Base-by-base conservation (phyloP, 2,113 vertebrate species). In the Microcebus tavaratra region DNA sequence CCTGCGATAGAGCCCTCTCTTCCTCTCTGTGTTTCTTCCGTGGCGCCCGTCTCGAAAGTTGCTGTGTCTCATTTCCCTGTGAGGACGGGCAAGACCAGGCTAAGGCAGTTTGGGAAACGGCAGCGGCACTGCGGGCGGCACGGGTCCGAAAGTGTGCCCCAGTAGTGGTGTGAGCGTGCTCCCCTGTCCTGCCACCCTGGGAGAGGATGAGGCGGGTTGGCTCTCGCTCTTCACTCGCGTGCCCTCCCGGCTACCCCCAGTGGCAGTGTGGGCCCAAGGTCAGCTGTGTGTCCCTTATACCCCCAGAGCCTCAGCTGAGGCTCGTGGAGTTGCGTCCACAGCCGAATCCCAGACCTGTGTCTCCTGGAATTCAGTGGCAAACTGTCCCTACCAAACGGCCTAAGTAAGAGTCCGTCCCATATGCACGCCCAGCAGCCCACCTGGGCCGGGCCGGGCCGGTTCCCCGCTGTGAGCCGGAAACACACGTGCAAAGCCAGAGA, bases 1-100 rank as follows among this genome's bases (percentile, higher is more conserved):
- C 80, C 53, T 80, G 78, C 10, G 92, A 96, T 76, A 93, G 79
- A 96, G 53, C 29, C 79, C 3, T 84, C 55, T 42, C 29, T 83
- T 55, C 12, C 65, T 31, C 12, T 63, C 55, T 34, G 4, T 48
- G 31, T 50, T 80, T 80, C 73, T 25, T 10, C 21, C 2, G 61
- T 25, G 76, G 83, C 27, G 14, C 93, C 79, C 55, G 87, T 29
- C 72, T 76, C 90, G n/a, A 4, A 9, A 88, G 53, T 70, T 1
- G 0, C 29, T 57, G 3, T 29, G 65, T 78, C 81, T 96, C 90
- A 0, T 72, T 72, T 96, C 31, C 3, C 87, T 6, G 29, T 73
- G 27, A 29, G 36, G 50, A 61, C 42, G 45, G 65, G 63, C 83
- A 63, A 73, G 79, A 89, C 39, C 57, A 36, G 91, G 34, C 73